A percentile compares a stretch with the other conserved stretches of the same genome.
phyloP scores from a whole-genome alignment of 2,888 invertebrate genomes.

The Julus scandinavius region DNA sequence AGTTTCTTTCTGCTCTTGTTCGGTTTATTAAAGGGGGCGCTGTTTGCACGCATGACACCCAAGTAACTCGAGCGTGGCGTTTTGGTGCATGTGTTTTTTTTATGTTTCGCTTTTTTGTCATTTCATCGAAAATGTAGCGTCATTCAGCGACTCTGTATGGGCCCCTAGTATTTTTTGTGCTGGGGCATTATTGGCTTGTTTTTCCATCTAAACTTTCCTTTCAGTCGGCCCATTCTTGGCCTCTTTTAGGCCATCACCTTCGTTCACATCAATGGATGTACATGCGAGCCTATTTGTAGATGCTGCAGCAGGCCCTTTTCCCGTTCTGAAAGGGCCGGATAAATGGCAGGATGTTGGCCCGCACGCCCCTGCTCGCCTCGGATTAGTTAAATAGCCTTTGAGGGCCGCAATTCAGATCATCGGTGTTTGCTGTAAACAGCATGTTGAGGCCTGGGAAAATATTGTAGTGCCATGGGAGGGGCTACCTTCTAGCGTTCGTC shows the following conservation, averaged over 20 bases:
- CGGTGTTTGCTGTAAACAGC: conserved; percentile 54
- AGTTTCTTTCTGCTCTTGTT: not conserved
- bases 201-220: conserved; percentile 44
- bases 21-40: not conserved
- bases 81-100: not conserved
- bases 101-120: not conserved
- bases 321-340: conserved; percentile 26
- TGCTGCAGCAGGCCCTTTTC: conserved; percentile 12
- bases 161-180: not conserved
- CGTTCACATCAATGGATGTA: conserved; percentile 38
- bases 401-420: conserved; percentile 52
- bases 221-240: not conserved
- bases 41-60: conserved; percentile 20
- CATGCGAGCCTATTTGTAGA: conserved; percentile 47
- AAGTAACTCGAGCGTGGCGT: conserved; percentile 23
- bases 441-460: conserved; percentile 54
- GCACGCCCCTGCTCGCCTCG: conserved; percentile 51
- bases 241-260: conserved; percentile 41
- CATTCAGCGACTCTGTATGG: not conserved
- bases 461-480: conserved; percentile 51
- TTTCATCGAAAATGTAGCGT: not conserved
- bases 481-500: conserved; percentile 34
- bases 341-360: conserved; percentile 39
- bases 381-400: conserved; percentile 54
- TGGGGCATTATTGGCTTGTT: not conserved